Evolutionary conservation across 2,797 vertebrate genomes (phyloP).

Genomic region (Rhyacichthys aspro): DNA sequence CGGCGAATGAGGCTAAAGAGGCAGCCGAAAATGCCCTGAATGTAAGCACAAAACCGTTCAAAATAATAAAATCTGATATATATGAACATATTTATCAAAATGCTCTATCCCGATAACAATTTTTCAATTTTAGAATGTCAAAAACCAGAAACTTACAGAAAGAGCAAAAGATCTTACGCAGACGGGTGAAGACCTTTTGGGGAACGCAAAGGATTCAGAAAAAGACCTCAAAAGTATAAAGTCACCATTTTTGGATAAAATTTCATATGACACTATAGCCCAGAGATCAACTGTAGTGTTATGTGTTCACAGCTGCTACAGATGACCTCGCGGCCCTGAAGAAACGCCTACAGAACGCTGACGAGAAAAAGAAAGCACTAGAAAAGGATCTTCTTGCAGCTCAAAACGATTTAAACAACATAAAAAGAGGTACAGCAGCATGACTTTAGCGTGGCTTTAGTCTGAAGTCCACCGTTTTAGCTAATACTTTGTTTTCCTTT

Average conservation of each 20-base stretch:
- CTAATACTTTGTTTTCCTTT: constrained; percentile 1
- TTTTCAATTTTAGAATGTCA: constrained; percentile 81
- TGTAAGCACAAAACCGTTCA: constrained; percentile 71
- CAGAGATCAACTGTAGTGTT: constrained; percentile 14
- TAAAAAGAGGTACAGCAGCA: constrained; percentile 81
- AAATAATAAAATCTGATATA: too few relatives aligned
- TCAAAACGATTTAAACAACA: constrained; percentile 73
- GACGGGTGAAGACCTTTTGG: constrained; percentile 70
- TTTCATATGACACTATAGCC: background rate
- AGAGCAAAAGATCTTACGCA: constrained; percentile 85
- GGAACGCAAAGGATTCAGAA: constrained; percentile 71
- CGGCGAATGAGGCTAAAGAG: constrained; percentile 84
- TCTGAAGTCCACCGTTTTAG: background rate
- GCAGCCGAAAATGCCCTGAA: constrained; percentile 87
- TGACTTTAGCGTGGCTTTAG: background rate
- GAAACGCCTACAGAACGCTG: constrained; percentile 73
- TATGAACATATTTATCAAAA: too few relatives aligned
- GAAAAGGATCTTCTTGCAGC: constrained; percentile 76
- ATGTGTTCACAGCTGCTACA: constrained; percentile 69
- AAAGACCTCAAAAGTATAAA: constrained; percentile 80
- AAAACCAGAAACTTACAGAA: constrained; percentile 80
- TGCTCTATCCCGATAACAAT: background rate
- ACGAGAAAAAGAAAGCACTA: constrained; percentile 80
- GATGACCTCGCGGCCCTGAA: constrained; percentile 75
- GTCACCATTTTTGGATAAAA: background rate